These are phyloP conservation scores for Microtus pennsylvanicus DNA, from an alignment of 2,113 vertebrate species.

Conservation along the genomic window DNA sequence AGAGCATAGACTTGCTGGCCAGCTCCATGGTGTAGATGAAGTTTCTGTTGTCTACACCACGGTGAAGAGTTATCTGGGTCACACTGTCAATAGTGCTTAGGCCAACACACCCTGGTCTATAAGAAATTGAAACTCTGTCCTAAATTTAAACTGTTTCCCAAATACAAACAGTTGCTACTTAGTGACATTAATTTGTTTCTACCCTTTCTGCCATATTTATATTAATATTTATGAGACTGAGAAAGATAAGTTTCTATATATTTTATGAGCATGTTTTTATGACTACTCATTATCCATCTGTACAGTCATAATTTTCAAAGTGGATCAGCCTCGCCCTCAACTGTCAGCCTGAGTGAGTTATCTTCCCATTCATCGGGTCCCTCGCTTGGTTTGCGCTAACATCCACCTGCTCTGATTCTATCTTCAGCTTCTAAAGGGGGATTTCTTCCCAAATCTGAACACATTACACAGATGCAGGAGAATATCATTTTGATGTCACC, in stretches of 20 bases:
- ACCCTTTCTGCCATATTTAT: constrained; percentile 39
- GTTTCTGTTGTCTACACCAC: too few species aligned
- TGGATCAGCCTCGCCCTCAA: background rate
- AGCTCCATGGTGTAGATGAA: background rate
- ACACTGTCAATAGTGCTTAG: background rate
- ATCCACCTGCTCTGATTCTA: background rate
- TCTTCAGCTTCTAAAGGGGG: constrained; percentile 14
- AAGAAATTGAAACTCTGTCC: background rate
- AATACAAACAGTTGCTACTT: background rate
- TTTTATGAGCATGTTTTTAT: constrained; percentile 52
- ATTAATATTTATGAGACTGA: constrained; percentile 72
- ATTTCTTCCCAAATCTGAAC: background rate
- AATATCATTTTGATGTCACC: background rate
- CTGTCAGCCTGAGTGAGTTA: background rate
- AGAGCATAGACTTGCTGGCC: rapidly evolving
- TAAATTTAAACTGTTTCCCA: background rate
- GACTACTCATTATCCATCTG: constrained; percentile 68
- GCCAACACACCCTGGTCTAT: background rate
- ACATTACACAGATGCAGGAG: background rate
- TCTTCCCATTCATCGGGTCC: background rate
- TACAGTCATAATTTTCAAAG: constrained; percentile 57
- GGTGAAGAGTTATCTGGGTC: background rate
- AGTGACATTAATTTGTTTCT: constrained; percentile 32
- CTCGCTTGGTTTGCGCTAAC: constrained; percentile 41
- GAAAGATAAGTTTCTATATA: constrained; percentile 50